phyloP scores from a whole-genome alignment of 1,140 invertebrate species.

The Drosophila sulfurigaster region DNA sequence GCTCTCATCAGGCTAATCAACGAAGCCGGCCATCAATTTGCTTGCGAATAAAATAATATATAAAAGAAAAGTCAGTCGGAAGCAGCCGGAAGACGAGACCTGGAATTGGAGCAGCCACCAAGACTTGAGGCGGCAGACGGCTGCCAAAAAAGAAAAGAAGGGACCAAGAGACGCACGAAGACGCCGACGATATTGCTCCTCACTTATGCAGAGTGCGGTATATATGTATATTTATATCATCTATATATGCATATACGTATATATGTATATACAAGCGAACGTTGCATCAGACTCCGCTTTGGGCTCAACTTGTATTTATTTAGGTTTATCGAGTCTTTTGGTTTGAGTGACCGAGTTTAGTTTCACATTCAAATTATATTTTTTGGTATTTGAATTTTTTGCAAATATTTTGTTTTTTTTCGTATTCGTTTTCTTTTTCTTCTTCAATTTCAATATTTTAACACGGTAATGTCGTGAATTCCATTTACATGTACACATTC shows the following conservation, averaged over 20 bases:
- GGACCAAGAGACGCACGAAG: conserved; percentile 47
- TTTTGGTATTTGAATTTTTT: conserved; percentile 5
- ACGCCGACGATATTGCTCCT: conserved; percentile 48
- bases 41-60: conserved; percentile 60
- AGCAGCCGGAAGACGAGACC: neutral
- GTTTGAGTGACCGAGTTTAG: conserved; percentile 16
- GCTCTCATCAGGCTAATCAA: conserved; percentile 71
- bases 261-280: neutral
- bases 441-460: conserved; percentile 6
- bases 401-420: neutral
- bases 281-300: conserved; percentile 70
- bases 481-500: conserved; percentile 7
- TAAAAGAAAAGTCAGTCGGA: conserved; percentile 41
- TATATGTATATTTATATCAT: conserved; percentile 38
- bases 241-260: conserved; percentile 35
- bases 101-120: neutral
- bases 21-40: conserved; percentile 69
- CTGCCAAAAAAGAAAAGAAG: conserved; percentile 43
- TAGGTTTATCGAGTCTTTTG: conserved; percentile 43
- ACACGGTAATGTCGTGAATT: conserved; percentile 16
- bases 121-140: conserved; percentile 32
- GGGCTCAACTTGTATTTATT: conserved; percentile 64
- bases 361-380: conserved; percentile 1
- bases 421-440: neutral
- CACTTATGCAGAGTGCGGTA: conserved; percentile 53